Evolutionary conservation across 1,140 invertebrate species (phyloP), one percentile per base, ranked within the genome.

Genomic region (Zaprionus camerounensis): DNA sequence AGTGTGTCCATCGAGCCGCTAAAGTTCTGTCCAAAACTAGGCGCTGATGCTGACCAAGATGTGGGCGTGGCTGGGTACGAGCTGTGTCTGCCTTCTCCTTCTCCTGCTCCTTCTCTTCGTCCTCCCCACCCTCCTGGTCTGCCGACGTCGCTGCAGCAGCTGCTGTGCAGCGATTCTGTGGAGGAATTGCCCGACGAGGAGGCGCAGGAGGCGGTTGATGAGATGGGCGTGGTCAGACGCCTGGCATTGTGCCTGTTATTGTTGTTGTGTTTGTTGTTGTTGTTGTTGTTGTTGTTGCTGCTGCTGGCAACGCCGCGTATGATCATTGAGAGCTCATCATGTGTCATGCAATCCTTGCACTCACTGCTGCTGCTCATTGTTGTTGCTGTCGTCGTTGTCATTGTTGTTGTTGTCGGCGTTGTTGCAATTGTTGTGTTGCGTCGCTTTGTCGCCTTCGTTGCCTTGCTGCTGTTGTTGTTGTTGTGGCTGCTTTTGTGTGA

Each of bases 301-400:
- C 20, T 22, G 51, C 68, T 64, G 7, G 80, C 70, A 26, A 74
- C 87, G 34, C 83, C 81, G 11, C 63, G 73, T 6, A 85, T 92
- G 36, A 92, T 92, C 57, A 75, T 61, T 15, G 91, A 86, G 83
- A 92, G 59, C 75, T 92, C 91, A 77, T 92, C 91, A 38, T 84
- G 78, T 63, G 67, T 91, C 71, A 92, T 82, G 64, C 87, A 91
- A 38, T 80, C 82, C 24, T 74, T 82, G 51, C 67, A 71, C 58
- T 82, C 24, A 0, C 46, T 49, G 9, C 56, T 22, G 26, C 22
- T 63, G 41, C 36, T 13, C 31, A 26, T 69, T 44, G 55, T 22
- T 58, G 46, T 55, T 22, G 20, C 20, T 20, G 20, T 20, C 20
- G 26, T 53, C 26, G 13, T 28, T 20, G 49, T 46, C 34, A 55